Evolutionary conservation across 2,797 vertebrate genomes (phyloP), one percentile per base, ranked within the genome.

Genomic region (Sphenopsis melanotis): DNA sequence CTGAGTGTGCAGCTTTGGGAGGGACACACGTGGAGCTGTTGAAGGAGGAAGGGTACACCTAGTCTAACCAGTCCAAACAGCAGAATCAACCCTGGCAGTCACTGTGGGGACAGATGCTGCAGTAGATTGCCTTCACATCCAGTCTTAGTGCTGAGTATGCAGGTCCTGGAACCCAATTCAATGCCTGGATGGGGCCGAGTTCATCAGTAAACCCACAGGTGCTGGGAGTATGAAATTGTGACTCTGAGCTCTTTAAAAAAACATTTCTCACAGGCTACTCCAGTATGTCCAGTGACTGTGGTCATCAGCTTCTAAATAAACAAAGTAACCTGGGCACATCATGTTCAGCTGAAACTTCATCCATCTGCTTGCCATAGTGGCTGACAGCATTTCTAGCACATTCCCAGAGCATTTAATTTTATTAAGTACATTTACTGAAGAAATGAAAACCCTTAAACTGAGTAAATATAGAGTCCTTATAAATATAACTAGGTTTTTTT

Each of bases 251-350:
- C 74, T 79, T 83, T 36, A 82, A 76, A 86, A 94, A 63, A 10
- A 72, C 42, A 76, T 52, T 93, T 55, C 39, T 90, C 15, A 36
- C 60, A 72, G 70, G 42, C 39, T 90, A 2, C 86, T 76, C 59
- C 37, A n/a, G 21, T 61, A 36, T 29, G 55, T 64, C 47, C 86
- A 89, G 36, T 36, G 86, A 72, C 83, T 76, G 50, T 4, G 32
- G 63, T 65, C 70, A 84, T 66, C 26, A n/a, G 34, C 57, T 69
- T 93, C 77, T 82, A 89, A 93, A 81, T 36, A 93, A 92, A 91
- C 46, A 57, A 1, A 7, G 71, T 59, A 94, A 91, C 49, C 46
- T 9, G 2, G 72, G 60, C 42, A 89, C 52, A 76, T 61, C 77
- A 81, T 1, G 1, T 83, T 91, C 79, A 68, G 42, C 60, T 88